Evolutionary conservation across 2,888 invertebrate genomes (phyloP).

Genomic region (Altica lythri): DNA sequence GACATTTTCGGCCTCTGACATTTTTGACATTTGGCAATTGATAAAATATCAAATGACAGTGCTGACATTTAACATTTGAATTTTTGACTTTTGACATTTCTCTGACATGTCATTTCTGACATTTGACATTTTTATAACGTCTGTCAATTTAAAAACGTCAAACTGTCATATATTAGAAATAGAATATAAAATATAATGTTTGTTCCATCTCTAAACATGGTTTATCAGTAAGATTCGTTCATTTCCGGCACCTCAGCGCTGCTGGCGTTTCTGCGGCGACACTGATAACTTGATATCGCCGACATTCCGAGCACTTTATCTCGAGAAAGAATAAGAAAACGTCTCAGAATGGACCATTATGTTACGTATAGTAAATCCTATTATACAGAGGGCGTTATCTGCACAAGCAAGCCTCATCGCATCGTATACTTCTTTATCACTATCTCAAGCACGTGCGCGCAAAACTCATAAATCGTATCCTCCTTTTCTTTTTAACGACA

Average conservation of each 20-base stretch:
- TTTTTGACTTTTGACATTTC: no score
- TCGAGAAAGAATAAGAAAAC: constrained; percentile 60
- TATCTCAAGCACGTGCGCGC: constrained; percentile 57
- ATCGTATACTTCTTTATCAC: constrained; percentile 57
- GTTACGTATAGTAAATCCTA: constrained; percentile 61
- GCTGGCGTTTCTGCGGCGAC: constrained; percentile 54
- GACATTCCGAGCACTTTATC: constrained; percentile 58
- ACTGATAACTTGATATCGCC: constrained; percentile 59
- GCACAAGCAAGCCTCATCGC: constrained; percentile 53
- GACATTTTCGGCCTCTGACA: no score
- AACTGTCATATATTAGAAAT: no score
- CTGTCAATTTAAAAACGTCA: no score
- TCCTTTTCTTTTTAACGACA: no score
- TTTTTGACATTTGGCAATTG: no score
- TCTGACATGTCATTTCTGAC: no score
- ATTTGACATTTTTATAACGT: no score
- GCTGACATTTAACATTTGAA: no score
- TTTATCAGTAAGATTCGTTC: constrained; percentile 59
- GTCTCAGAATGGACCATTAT: constrained; percentile 60
- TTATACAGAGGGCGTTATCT: constrained; percentile 59
- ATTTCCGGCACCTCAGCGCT: constrained; percentile 56
- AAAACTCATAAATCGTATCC: no score
- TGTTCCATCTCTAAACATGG: constrained; percentile 29
- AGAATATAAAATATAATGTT: background rate
- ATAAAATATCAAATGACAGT: no score